Evolutionary conservation across 2,888 invertebrate species (phyloP).

Genomic region (Thecophora atra): DNA sequence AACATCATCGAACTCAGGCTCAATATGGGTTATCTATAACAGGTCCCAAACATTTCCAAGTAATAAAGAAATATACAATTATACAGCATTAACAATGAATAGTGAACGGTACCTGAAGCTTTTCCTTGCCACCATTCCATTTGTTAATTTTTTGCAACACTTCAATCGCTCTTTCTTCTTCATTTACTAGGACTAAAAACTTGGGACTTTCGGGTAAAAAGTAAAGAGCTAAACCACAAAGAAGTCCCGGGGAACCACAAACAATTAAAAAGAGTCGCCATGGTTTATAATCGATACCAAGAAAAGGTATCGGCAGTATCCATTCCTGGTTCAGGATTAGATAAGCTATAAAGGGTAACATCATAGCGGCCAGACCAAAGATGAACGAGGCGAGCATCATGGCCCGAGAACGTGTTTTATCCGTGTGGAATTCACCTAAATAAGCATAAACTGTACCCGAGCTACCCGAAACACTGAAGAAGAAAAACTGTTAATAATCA

Average conservation of each 20-base stretch:
- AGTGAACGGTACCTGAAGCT: conserved; percentile 44
- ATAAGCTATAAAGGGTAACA: conserved; percentile 58
- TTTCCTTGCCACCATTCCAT: conserved; percentile 51
- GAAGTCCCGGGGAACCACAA: conserved; percentile 56
- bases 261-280: conserved; percentile 60
- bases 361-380: conserved; percentile 57
- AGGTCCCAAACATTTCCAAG: not conserved
- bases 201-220: conserved; percentile 62
- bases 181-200: conserved; percentile 54
- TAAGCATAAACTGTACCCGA: conserved; percentile 69
- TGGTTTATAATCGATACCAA: conserved; percentile 56
- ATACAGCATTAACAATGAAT: not conserved
- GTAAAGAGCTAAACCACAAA: conserved; percentile 52
- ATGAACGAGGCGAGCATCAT: conserved; percentile 60
- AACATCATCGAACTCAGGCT: conserved; percentile 47
- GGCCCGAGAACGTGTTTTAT: conserved; percentile 65
- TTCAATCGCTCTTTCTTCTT: conserved; percentile 52
- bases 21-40: conserved; percentile 47
- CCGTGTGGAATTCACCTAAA: conserved; percentile 68
- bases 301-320: conserved; percentile 50
- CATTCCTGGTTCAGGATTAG: conserved; percentile 58
- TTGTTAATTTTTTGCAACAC: conserved; percentile 53
- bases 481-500: no score
- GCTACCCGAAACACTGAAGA: conserved; percentile 62
- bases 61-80: not conserved